Base-by-base conservation (phyloP, 2,797 vertebrate genomes). In the Astyanax mexicanus region DNA sequence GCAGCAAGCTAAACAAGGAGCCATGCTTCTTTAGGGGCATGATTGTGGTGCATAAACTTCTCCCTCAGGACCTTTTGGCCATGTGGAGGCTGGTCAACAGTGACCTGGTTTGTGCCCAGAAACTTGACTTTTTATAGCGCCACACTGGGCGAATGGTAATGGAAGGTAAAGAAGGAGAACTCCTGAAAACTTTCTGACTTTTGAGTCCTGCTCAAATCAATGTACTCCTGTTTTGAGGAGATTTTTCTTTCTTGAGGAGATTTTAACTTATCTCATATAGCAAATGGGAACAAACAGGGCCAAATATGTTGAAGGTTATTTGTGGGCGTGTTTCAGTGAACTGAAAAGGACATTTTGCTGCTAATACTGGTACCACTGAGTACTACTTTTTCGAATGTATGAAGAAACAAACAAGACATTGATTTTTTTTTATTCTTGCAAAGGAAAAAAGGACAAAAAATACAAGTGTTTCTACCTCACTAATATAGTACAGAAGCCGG, bases 1-100 rank as follows among this genome's bases (percentile, higher is more conserved):
- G 72, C 73, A 99, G 97, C 84, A 96, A 94, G 83, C 81, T 99
- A 92, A 99, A 99, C 89, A 92, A 88, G 81, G 98, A 99, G 85
- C 98, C 98, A 0, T 99, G 98, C 82, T 97, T 99, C 71, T 99
- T 93, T 85, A 95, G 89, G 78, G 91, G 88, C 85, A 95, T 99
- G 96, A 90, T 99, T 1, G 96, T 99, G 10, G 97, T 99, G 38
- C 98, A 99, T 92, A 99, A 98, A 92, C 90, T 99, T 79, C 92
- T 98, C 17, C 97, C 98, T 0, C 57, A 81, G 0, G 97, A 98
- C 3, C 88, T 99, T 77, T 83, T 94, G 75, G 84, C 82, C 73
- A 99, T 99, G 97, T 99, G 98, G 98, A 87, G 92, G 71, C 90
- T 98, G 84, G 94, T 99, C 32, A 95, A 96, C 61, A 89, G 94